phyloP scores from a whole-genome alignment of 2,888 invertebrate genomes.

The Stenchaetothrips biformis region DNA sequence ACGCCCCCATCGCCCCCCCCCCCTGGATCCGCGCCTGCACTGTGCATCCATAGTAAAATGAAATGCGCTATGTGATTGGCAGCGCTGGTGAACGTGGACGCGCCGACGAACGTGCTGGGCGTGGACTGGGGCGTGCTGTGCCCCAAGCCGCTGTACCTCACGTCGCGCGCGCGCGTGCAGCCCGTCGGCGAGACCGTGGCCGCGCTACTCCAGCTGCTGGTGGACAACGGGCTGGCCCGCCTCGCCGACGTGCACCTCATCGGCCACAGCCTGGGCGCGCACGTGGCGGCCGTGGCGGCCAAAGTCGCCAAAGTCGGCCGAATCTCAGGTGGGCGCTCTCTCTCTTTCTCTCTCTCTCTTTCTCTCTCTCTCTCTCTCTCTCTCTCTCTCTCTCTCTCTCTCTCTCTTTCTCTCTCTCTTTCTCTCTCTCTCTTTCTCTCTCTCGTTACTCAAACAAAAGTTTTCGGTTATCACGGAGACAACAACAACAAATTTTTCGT shows the following conservation, averaged over 20 bases:
- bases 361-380: neutral
- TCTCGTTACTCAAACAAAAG: too few species aligned
- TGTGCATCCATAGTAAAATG: too few species aligned
- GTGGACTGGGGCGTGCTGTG: conserved; percentile 49
- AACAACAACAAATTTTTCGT: too few species aligned
- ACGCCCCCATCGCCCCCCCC: too few species aligned
- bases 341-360: neutral
- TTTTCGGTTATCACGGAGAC: too few species aligned
- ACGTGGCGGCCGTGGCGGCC: conserved; percentile 48
- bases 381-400: neutral
- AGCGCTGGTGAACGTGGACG: conserved; percentile 36
- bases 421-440: too few species aligned
- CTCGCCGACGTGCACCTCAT: conserved; percentile 46
- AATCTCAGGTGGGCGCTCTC: conserved; percentile 39
- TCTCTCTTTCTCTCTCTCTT: too few species aligned
- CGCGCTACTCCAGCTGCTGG: conserved; percentile 44
- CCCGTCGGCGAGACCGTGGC: conserved; percentile 44
- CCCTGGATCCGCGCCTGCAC: too few species aligned
- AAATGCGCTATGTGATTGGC: too few species aligned
- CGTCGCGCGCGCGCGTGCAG: conserved; percentile 44
- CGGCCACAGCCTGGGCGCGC: conserved; percentile 50
- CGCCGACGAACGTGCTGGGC: conserved; percentile 46
- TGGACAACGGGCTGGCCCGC: conserved; percentile 39
- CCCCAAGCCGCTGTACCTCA: conserved; percentile 44
- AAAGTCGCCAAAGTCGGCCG: conserved; percentile 40